A percentile compares a stretch with the other conserved stretches of the same genome.
Evolutionary conservation across 2,888 invertebrate genomes (phyloP).

Genomic region (Aplocera efformata): DNA sequence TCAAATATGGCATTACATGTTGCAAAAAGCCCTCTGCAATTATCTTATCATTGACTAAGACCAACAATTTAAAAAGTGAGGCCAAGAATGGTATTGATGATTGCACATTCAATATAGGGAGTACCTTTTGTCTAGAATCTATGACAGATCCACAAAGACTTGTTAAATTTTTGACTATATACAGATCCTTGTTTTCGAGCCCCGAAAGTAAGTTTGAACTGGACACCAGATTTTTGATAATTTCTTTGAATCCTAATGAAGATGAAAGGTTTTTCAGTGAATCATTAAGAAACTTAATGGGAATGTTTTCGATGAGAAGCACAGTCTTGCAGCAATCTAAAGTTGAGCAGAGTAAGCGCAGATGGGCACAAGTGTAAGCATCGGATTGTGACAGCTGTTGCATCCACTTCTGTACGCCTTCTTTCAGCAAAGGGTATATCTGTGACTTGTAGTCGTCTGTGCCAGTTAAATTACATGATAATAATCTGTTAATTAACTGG

Average conservation of each 20-base stretch:
- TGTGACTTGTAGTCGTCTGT: slow-evolving; percentile 51
- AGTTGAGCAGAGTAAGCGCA: slow-evolving; percentile 57
- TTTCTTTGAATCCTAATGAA: slow-evolving; percentile 66
- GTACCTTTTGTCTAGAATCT: slow-evolving; percentile 54
- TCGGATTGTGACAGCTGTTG: slow-evolving; percentile 59
- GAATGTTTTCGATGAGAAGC: slow-evolving; percentile 46
- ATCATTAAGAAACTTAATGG: slow-evolving; percentile 51
- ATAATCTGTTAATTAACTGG: slow-evolving; percentile 61
- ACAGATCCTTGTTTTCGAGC: slow-evolving; percentile 53
- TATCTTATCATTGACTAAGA: slow-evolving; percentile 48
- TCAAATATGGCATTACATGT: slow-evolving; percentile 63
- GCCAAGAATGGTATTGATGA: slow-evolving; percentile 66
- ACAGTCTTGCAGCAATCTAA: slow-evolving; percentile 62
- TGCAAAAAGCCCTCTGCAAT: slow-evolving; percentile 59
- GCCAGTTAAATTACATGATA: slow-evolving; percentile 41
- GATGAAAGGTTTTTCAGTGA: slow-evolving; percentile 52
- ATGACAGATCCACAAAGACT: slow-evolving; percentile 54
- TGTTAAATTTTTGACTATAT: slow-evolving; percentile 57
- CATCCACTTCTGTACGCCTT: slow-evolving; percentile 74
- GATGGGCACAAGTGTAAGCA: slow-evolving; percentile 67
- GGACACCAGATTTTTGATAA: slow-evolving; percentile 56
- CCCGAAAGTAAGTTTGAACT: slow-evolving; percentile 68
- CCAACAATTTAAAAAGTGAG: slow-evolving; percentile 60
- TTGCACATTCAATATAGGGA: slow-evolving; percentile 54
- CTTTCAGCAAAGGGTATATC: slow-evolving; percentile 60